Conservation (phyloP, 2,797 vertebrate genomes). For the Esox lucius region DNA sequence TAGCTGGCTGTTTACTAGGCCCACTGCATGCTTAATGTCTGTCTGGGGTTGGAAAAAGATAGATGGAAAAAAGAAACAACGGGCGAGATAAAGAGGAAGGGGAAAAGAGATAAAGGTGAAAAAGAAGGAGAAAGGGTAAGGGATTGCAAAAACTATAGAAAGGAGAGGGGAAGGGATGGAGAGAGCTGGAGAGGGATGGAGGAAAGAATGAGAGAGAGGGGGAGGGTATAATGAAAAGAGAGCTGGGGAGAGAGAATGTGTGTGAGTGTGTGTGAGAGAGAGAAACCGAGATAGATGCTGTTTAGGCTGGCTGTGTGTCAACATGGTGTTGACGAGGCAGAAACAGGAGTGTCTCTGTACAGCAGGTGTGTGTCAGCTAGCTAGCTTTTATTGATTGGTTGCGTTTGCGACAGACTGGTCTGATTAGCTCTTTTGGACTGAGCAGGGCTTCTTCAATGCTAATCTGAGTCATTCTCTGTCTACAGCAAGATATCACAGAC, state of each 20-base stretch:
- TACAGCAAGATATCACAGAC: not conserved
- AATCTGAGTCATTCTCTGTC: constrained; percentile 40
- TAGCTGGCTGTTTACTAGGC: not conserved
- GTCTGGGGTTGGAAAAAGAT: not conserved
- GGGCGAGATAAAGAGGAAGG: not conserved
- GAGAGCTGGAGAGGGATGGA: too few species aligned
- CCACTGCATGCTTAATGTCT: not conserved
- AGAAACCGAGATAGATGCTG: not conserved
- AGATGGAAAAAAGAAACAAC: too few species aligned
- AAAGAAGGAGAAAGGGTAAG: too few species aligned
- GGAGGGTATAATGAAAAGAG: too few species aligned
- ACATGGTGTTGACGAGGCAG: constrained; percentile 8
- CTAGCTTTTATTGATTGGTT: constrained; percentile 32
- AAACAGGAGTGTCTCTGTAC: constrained; percentile 1
- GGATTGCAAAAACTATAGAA: too few species aligned
- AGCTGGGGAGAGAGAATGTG: too few species aligned
- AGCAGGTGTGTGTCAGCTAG: constrained; percentile 23
- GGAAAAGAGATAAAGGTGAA: too few species aligned
- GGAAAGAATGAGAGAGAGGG: too few species aligned
- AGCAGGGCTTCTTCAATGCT: constrained; percentile 47
- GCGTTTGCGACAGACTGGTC: constrained; percentile 40
- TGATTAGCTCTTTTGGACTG: constrained; percentile 49
- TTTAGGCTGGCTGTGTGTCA: constrained; percentile 10
- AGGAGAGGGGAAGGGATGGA: too few species aligned
- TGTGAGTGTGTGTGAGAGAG: not conserved